Evolutionary conservation across 2,888 invertebrate genomes (phyloP).

Genomic region (Agrilus biguttatus): DNA sequence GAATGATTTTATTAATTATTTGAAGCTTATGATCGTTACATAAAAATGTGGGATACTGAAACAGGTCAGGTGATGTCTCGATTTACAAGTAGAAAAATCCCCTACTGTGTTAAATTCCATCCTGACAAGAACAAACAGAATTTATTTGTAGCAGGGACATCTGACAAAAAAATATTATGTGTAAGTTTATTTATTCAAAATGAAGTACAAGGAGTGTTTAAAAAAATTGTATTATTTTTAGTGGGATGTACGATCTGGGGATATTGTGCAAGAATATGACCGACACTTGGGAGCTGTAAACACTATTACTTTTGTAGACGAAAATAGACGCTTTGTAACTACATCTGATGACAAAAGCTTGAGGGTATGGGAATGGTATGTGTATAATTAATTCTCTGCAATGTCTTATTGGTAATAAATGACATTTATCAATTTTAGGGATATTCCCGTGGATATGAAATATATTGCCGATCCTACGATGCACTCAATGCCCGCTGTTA

Average conservation of each 20-base stretch:
- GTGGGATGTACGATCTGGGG: conserved; percentile 94
- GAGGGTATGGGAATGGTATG: conserved; percentile 96
- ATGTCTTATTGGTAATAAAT: neutral
- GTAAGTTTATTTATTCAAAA: conserved; percentile 42
- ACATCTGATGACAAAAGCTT: conserved; percentile 99
- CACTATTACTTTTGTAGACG: conserved; percentile 97
- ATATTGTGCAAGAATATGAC: conserved; percentile 96
- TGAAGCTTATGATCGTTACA: conserved; percentile 83
- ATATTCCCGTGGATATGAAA: conserved; percentile 98
- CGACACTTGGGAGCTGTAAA: conserved; percentile 97
- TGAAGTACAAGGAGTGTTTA: neutral
- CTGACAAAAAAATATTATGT: conserved; percentile 98
- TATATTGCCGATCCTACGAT: conserved; percentile 98
- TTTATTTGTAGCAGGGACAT: conserved; percentile 94
- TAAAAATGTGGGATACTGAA: conserved; percentile 99
- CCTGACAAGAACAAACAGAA: conserved; percentile 96
- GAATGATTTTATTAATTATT: conserved; percentile 3
- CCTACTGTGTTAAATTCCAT: conserved; percentile 96
- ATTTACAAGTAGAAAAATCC: conserved; percentile 92
- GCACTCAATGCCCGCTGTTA: conserved; percentile 98
- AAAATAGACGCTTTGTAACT: conserved; percentile 93
- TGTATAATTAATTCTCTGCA: conserved; percentile 4
- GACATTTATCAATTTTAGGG: conserved; percentile 31
- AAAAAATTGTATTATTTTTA: conserved; percentile 28
- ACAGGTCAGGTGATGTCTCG: conserved; percentile 74